These are phyloP conservation scores for Neopipo cinnamomea DNA, from an alignment of 2,113 vertebrate genomes.

Conservation along the genomic window DNA sequence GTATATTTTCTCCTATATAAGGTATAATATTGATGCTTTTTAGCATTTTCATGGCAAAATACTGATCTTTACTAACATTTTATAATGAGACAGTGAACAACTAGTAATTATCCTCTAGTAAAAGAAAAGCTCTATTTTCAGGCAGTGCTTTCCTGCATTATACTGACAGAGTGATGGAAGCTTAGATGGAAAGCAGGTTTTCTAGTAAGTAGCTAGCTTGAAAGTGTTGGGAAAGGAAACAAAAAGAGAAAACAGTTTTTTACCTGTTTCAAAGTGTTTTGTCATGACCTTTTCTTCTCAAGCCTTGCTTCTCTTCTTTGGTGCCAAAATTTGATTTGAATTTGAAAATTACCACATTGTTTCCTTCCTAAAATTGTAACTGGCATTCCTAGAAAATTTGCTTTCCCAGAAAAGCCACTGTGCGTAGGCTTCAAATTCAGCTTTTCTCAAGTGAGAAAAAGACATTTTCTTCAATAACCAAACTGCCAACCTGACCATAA, in stretches of 20 bases:
- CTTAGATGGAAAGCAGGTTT: conserved; percentile 20
- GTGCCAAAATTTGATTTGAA: background rate
- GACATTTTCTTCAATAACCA: conserved; percentile 29
- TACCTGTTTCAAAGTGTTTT: conserved; percentile 21
- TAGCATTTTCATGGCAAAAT: background rate
- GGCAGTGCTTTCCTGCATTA: background rate
- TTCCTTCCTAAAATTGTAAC: conserved; percentile 56
- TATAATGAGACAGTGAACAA: background rate
- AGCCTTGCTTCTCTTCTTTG: background rate
- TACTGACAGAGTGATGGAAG: background rate
- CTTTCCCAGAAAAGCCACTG: conserved; percentile 54
- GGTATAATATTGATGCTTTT: background rate
- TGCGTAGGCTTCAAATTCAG: conserved; percentile 25
- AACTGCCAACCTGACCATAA: background rate
- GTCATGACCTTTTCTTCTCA: conserved; percentile 12
- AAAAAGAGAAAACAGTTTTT: background rate
- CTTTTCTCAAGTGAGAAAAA: background rate
- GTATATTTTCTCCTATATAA: background rate
- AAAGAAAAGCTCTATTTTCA: conserved; percentile 24
- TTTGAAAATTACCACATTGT: conserved; percentile 32
- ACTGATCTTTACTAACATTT: background rate
- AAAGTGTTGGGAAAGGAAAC: background rate
- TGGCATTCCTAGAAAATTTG: conserved; percentile 51
- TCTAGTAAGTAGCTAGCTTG: conserved; percentile 1
- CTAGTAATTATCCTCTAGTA: background rate